Evolutionary conservation across 2,113 vertebrate genomes (phyloP).

Genomic region (Callopanchax toddi): DNA sequence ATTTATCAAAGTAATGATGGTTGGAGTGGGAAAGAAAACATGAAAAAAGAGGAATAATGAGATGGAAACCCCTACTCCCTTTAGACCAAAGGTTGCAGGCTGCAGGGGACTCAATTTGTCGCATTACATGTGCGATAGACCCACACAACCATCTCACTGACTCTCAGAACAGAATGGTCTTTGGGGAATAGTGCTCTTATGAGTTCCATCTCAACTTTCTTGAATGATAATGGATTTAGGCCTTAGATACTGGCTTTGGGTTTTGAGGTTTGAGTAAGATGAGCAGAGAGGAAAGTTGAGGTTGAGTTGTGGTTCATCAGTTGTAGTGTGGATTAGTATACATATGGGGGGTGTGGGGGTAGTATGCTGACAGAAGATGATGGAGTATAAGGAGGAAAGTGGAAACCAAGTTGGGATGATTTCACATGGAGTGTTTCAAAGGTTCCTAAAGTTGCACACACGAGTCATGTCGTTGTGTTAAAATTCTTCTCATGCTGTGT

Average conservation of each 20-base stretch:
- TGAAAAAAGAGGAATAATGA: constrained; percentile 66
- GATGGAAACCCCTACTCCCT: constrained; percentile 48
- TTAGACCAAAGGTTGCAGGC: constrained; percentile 48
- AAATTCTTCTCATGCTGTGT: constrained; percentile 30
- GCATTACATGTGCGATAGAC: constrained; percentile 39
- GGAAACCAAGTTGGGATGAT: constrained; percentile 26
- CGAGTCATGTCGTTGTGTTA: constrained; percentile 28
- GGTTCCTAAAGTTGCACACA: constrained; percentile 22
- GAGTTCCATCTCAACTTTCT: constrained; percentile 38
- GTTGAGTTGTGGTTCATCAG: constrained; percentile 45
- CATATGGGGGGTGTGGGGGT: constrained; percentile 3
- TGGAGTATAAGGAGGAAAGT: constrained; percentile 25
- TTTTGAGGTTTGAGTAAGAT: constrained; percentile 47
- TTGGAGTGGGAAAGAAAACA: constrained; percentile 71
- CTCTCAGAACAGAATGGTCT: constrained; percentile 22
- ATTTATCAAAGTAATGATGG: constrained; percentile 79
- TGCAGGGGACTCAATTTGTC: constrained; percentile 19
- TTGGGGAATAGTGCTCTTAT: constrained; percentile 31
- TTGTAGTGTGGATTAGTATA: constrained; percentile 34
- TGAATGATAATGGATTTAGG: constrained; percentile 56
- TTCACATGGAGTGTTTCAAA: constrained; percentile 35
- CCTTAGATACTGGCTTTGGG: constrained; percentile 55
- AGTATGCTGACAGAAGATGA: constrained; percentile 39
- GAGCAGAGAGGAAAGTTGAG: constrained; percentile 40
- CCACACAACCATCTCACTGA: constrained; percentile 17